These are phyloP conservation scores for Pyrocoelia pectoralis DNA, from an alignment of 2,888 invertebrate genomes.

Conservation along the genomic window DNA sequence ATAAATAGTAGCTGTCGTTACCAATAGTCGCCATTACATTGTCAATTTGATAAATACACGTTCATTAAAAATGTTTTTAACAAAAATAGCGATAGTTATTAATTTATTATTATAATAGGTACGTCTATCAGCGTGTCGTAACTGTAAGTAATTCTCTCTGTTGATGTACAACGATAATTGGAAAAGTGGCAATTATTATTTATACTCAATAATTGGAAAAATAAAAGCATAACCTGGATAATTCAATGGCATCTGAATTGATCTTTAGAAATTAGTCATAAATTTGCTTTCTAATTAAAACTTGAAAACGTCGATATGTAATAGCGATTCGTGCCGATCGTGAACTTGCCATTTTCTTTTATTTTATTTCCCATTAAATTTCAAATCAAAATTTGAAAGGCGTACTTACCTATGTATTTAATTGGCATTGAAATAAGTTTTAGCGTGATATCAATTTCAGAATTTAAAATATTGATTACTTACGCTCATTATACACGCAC, in stretches of 20 bases:
- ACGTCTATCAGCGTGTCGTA: neutral
- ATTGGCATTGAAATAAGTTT: too few relatives aligned
- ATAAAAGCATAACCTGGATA: neutral
- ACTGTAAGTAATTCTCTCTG: neutral
- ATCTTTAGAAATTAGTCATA: neutral
- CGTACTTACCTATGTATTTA: too few relatives aligned
- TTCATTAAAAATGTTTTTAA: neutral
- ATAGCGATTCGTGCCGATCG: neutral
- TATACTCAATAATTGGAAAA: neutral
- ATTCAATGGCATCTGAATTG: neutral
- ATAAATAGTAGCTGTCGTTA: neutral
- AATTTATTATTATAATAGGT: neutral
- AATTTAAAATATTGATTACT: too few relatives aligned
- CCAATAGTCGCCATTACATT: conserved; percentile 4
- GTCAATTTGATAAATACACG: neutral
- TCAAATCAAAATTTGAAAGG: too few relatives aligned
- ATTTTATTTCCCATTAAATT: too few relatives aligned
- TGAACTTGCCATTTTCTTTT: neutral
- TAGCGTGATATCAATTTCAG: too few relatives aligned
- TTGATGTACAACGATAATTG: neutral
- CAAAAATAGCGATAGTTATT: neutral
- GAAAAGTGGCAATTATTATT: neutral
- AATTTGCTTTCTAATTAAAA: neutral
- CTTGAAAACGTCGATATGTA: neutral
- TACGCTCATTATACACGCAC: too few relatives aligned